phyloP scores from a whole-genome alignment of 2,113 vertebrate species.

The Misgurnus mizolepis region DNA sequence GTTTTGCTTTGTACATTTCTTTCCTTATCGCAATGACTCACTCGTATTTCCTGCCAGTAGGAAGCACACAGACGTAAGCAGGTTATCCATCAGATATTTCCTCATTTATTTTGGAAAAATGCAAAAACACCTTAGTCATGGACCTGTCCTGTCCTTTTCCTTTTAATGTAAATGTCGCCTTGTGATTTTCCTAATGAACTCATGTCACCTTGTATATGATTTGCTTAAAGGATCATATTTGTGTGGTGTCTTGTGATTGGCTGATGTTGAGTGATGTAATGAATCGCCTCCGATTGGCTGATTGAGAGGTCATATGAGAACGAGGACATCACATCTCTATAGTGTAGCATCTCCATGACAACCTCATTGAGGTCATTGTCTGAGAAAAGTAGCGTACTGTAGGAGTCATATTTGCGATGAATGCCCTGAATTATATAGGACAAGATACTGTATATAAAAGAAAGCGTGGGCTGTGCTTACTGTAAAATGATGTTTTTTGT shows the following conservation, averaged over 20 bases:
- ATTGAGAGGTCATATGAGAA: conserved; percentile 32
- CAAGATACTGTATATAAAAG: no score
- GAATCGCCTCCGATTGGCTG: conserved; percentile 51
- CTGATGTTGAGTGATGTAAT: background rate
- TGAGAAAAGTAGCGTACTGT: conserved; percentile 46
- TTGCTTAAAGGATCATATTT: background rate
- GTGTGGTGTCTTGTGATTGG: conserved; percentile 12
- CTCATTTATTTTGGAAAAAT: background rate
- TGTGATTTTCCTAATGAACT: conserved; percentile 6
- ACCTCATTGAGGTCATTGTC: conserved; percentile 55
- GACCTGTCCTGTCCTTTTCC: background rate
- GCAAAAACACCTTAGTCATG: conserved; percentile 37
- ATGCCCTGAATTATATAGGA: conserved; percentile 54
- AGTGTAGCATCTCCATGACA: conserved; percentile 61
- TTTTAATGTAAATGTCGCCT: background rate
- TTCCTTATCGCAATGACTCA: conserved; percentile 20
- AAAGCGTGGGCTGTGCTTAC: no score
- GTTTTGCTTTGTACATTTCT: background rate
- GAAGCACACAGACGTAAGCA: background rate
- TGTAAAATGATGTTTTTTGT: no score
- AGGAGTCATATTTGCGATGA: conserved; percentile 63
- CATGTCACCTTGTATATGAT: conserved; percentile 6
- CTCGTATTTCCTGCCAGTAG: conserved; percentile 3
- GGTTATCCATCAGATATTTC: conserved; percentile 10
- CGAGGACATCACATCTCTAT: conserved; percentile 25